Evolutionary conservation across 2,113 vertebrate species (phyloP), one percentile per base, ranked within the genome.

Genomic region (Oreochromis aureus): DNA sequence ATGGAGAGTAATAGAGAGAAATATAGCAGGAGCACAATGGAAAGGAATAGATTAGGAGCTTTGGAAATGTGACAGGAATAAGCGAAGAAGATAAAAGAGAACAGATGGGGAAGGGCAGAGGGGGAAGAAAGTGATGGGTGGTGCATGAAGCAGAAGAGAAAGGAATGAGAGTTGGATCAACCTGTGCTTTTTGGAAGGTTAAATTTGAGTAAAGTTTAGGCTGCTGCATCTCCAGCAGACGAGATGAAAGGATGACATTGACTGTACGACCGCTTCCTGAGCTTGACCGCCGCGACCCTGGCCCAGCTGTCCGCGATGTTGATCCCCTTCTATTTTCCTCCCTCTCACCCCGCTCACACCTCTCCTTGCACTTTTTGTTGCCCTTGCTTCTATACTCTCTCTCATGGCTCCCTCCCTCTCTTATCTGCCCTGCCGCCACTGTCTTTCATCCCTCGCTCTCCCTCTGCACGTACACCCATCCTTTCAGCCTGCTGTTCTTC

Each of bases 161-260:
- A 85, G 86, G 32, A 86, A 71, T 44, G 41, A 90, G 91, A 90
- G 90, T 89, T 88, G 89, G 89, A 92, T 84, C 85, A 87, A 84
- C 71, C 85, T 30, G 56, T 87, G 90, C 59, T 82, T 94, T 69
- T 87, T 78, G 83, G 92, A 94, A 95, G 94, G 94, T 93, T 93
- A 91, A 73, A 90, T 89, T 34, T 86, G 76, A 89, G 91, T 84
- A 81, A 91, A 91, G 89, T 93, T 94, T 80, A 86, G 82, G 59
- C 78, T 76, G 80, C 69, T 87, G 89, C 56, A 58, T 92, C 89
- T 91, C 92, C 58, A 82, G 63, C 91, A 48, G 90, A 84, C 16
- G 59, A 94, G 93, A 94, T 93, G 88, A 95, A 93, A 96, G 91
- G 85, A 89, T 88, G 95, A 94, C 93, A 79, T 94, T 94, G 94